phyloP scores from a whole-genome alignment of 1,140 invertebrate species.

The Drosophila teissieri region DNA sequence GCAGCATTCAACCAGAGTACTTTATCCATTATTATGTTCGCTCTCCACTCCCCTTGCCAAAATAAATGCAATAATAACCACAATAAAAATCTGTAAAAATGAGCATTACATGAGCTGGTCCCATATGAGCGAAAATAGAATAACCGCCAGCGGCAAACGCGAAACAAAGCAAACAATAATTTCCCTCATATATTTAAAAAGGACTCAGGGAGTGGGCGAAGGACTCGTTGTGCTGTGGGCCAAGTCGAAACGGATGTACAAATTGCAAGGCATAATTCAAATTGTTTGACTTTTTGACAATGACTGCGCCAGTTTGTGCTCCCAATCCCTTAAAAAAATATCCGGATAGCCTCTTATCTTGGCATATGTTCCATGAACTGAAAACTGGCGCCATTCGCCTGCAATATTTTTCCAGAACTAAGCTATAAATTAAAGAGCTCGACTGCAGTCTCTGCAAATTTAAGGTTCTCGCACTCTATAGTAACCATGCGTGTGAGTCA shows the following conservation, averaged over 20 bases:
- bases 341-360: slow-evolving; percentile 53
- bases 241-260: slow-evolving; percentile 78
- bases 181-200: slow-evolving; percentile 68
- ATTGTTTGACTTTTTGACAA: slow-evolving; percentile 83
- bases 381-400: slow-evolving; percentile 48
- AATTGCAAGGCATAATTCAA: slow-evolving; percentile 84
- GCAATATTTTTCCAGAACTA: slow-evolving; percentile 20
- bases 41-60: neutral
- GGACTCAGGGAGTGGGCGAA: slow-evolving; percentile 13
- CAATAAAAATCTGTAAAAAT: slow-evolving; percentile 70
- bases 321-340: neutral
- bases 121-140: slow-evolving; percentile 47
- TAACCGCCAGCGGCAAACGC: slow-evolving; percentile 56
- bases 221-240: slow-evolving; percentile 28
- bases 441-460: slow-evolving; percentile 28
- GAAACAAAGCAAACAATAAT: slow-evolving; percentile 79
- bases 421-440: slow-evolving; percentile 43
- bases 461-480: slow-evolving; percentile 17
- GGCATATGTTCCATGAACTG: slow-evolving; percentile 48
- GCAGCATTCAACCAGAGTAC: neutral
- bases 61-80: slow-evolving; percentile 75
- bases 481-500: slow-evolving; percentile 63
- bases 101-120: slow-evolving; percentile 30
- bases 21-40: slow-evolving; percentile 5
- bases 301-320: slow-evolving; percentile 61